Conservation (phyloP, 2,113 vertebrate genomes). For the Corythaeola cristata region DNA sequence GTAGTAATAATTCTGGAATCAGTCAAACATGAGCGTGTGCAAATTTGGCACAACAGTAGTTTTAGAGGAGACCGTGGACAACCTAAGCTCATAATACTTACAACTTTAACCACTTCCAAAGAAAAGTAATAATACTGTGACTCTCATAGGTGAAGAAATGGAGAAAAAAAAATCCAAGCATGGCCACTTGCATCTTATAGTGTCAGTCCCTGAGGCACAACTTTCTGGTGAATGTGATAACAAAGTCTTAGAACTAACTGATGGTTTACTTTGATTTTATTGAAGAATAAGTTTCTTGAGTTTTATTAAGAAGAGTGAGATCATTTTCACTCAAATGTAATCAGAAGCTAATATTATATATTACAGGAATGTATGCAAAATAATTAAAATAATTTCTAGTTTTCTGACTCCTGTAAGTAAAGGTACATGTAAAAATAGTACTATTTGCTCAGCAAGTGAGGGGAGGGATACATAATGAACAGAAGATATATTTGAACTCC, state of each 20-base stretch:
- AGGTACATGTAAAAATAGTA: neutral
- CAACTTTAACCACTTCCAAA: constrained; percentile 7
- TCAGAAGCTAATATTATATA: neutral
- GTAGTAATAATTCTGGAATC: constrained; percentile 1
- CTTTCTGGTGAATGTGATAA: neutral
- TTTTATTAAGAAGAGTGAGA: neutral
- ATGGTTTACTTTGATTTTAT: neutral
- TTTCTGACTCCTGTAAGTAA: neutral
- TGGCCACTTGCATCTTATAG: neutral
- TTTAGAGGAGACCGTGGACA: constrained; percentile 1
- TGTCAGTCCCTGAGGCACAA: neutral
- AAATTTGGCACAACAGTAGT: neutral
- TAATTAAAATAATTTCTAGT: neutral
- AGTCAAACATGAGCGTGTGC: neutral
- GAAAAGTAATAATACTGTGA: constrained; percentile 42
- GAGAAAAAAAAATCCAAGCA: neutral
- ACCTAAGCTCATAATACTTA: neutral
- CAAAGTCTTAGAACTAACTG: neutral
- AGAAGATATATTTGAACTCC: neutral
- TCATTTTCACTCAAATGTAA: neutral
- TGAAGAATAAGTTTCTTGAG: neutral
- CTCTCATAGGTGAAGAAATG: constrained; percentile 20
- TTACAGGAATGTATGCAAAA: neutral
- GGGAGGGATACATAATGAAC: neutral
- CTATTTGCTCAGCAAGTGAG: neutral